A percentile compares a stretch with the other conserved stretches of the same genome.
These are phyloP conservation scores for Dendronephthya gigantea DNA, from an alignment of 64 coral and sea anemone species.

Conservation along the genomic window DNA sequence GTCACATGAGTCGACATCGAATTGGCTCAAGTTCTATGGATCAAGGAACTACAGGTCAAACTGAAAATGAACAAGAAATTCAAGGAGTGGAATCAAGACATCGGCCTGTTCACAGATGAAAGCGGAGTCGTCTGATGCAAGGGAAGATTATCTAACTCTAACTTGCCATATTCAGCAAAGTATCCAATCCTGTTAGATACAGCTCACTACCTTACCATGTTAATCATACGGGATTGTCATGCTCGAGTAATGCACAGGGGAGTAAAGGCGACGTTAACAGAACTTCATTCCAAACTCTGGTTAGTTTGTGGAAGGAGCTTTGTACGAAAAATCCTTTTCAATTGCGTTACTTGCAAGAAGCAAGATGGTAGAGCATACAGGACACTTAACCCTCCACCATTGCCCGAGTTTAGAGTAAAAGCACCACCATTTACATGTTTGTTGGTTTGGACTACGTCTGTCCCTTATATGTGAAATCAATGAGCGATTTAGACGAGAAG, in stretches of 20 bases:
- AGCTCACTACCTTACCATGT: not conserved
- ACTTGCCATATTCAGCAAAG: not conserved
- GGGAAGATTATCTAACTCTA: conserved; percentile 6
- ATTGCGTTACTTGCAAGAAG: not conserved
- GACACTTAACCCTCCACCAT: not conserved
- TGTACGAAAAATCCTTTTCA: conserved; percentile 14
- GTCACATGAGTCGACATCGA: not conserved
- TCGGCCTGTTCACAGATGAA: conserved; percentile 41
- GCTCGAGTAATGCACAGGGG: not conserved
- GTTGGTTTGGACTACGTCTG: conserved; percentile 8
- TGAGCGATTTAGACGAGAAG: not conserved
- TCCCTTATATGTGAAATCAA: not conserved
- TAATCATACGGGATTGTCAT: conserved; percentile 16
- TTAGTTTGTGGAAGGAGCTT: not conserved
- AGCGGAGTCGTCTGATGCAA: conserved; percentile 6
- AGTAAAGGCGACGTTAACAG: conserved; percentile 16
- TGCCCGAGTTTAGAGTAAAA: conserved; percentile 7
- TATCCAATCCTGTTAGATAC: conserved; percentile 11
- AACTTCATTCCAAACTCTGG: conserved; percentile 21
- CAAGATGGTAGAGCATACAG: not conserved
- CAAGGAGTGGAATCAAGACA: conserved; percentile 20
- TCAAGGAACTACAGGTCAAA: not conserved
- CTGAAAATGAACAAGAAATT: conserved; percentile 5
- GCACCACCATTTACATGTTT: not conserved
- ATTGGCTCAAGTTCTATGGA: not conserved